These are phyloP conservation scores for Danaus plexippus DNA, from an alignment of 1,140 invertebrate species.

Conservation along the genomic window DNA sequence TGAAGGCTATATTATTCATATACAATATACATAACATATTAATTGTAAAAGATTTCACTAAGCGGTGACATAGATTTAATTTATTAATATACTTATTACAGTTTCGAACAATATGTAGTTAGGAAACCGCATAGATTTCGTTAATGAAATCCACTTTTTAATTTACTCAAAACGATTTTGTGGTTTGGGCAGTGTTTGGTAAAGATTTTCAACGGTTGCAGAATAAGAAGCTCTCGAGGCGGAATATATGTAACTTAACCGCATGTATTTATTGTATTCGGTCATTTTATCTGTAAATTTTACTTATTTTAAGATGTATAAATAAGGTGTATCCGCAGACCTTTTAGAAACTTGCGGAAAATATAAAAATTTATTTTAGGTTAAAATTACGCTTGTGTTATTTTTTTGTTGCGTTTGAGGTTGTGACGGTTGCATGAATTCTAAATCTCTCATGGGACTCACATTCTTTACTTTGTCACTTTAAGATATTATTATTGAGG, in stretches of 20 bases:
- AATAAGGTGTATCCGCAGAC: slow-evolving; percentile 53
- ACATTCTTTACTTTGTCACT: slow-evolving; percentile 10
- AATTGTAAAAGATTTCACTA: slow-evolving; percentile 14
- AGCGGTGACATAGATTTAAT: slow-evolving; percentile 23
- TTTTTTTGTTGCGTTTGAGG: slow-evolving; percentile 25
- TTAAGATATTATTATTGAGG: slow-evolving; percentile 16
- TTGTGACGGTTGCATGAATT: slow-evolving; percentile 47
- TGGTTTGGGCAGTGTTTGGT: slow-evolving; percentile 57
- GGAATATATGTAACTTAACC: slow-evolving; percentile 54
- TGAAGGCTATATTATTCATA: too few species aligned
- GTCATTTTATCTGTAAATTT: slow-evolving; percentile 57
- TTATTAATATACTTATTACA: slow-evolving; percentile 15
- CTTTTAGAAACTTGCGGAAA: slow-evolving; percentile 36
- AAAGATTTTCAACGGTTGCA: slow-evolving; percentile 50
- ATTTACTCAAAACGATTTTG: slow-evolving; percentile 43
- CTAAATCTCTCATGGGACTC: slow-evolving; percentile 45
- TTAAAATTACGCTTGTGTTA: slow-evolving; percentile 42
- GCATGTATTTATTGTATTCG: slow-evolving; percentile 52
- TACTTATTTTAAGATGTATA: slow-evolving; percentile 62
- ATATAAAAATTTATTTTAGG: slow-evolving; percentile 39
- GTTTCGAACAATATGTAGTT: slow-evolving; percentile 20
- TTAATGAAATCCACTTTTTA: slow-evolving; percentile 51
- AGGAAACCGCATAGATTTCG: slow-evolving; percentile 49
- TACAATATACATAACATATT: too few species aligned
- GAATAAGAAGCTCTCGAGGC: slow-evolving; percentile 48